Base-by-base conservation (phyloP, 2,113 vertebrate species). In the Vicugna pacos region DNA sequence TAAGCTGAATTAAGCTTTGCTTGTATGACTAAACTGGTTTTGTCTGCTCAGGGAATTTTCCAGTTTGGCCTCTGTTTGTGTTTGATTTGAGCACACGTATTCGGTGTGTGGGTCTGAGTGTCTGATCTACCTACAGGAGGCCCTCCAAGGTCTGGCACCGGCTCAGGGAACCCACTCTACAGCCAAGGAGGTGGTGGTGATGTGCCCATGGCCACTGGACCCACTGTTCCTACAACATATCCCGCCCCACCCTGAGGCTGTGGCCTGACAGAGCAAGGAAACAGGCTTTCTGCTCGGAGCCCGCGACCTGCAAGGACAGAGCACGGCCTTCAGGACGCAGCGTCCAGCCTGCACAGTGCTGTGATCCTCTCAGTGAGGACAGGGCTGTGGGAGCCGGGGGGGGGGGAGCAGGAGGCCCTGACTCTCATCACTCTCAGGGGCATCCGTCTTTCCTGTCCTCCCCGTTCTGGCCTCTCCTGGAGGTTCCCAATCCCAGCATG, bases 231-330 rank as follows among this genome's bases (percentile, higher is more conserved):
- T 24, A 30, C 11, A 9, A 17, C 72, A 35, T 1, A 13, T 13
- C 2, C 20, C 1, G 3, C 24, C 4, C 1, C 5, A 35, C n/a
- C 17, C 60, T 1, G n/a, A 30, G 64, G 73, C 73, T 24, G 16
- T 8, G 42, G 48, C n/a, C 11, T 0, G 3, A 65, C 3, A 8
- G 35, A 72, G 46, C 19, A 8, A 38, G 0, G 14, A 30, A 52
- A 16, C 32, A 0, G 38, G 56, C 83, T 54, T 38, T 28, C 15
- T 8, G 83, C 48, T 86, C 30, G 22, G 64, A 86, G 83, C 19
- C 12, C 6, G 56, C 1, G 9, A 28, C 14, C 82, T 52, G 20
- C 1, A 20, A 24, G 14, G 46, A 32, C 0, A 6, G 67, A 19
- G 30, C 4, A 4, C 67, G 20, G 35, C 67, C 82, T 52, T 52